Evolutionary conservation across 2,888 invertebrate genomes (phyloP), one percentile per base, ranked within the genome.

Genomic region (Aquatica leii): DNA sequence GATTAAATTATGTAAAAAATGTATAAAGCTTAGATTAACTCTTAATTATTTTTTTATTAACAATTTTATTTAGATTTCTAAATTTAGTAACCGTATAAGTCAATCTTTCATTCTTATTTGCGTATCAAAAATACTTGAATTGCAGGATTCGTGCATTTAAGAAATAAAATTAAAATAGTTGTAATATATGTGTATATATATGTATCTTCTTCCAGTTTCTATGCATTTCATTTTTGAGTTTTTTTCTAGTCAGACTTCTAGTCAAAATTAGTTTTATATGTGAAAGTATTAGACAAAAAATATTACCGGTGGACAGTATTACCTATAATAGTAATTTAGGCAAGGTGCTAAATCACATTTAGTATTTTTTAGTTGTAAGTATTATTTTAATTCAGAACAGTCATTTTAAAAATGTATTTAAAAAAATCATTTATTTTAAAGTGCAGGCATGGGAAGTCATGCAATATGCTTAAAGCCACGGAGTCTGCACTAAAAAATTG

Each of bases 381-480:
- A 43, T 17, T 43, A 17, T 6, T 43, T 12, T 14, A 2, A 43
- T 4, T 31, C 9, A 31, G 4, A 43, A 43, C 8, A 43, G 17
- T 43, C 18, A 17, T 24, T 24, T 18, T 11, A 46, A 46, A 46
- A 43, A 37, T 37, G 11, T 4, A 37, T 37, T 11, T 37, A 37
- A n/a, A 37, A 37, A 37, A 37, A 37, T 2, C 2, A 24, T 24
- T 24, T 24, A 24, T 24, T 24, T 18, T 12, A 43, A 54, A 75
- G 80, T 79, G 82, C 81, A 78, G 82, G 82, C 81, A 74, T 73
- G 80, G 81, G 80, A 80, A 76, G 69, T 73, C 79, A 79, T 80
- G 82, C 82, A 82, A 82, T 82, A 81, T 74, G 81, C 81, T 81
- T 73, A 72, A 78, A 80, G 80, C 80, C 53, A 74, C 78, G 79